Percentiles rank a stretch among this genome's conserved stretches.
These are phyloP conservation scores for Lamproptera curius DNA, from an alignment of 2,888 invertebrate species.

Conservation along the genomic window DNA sequence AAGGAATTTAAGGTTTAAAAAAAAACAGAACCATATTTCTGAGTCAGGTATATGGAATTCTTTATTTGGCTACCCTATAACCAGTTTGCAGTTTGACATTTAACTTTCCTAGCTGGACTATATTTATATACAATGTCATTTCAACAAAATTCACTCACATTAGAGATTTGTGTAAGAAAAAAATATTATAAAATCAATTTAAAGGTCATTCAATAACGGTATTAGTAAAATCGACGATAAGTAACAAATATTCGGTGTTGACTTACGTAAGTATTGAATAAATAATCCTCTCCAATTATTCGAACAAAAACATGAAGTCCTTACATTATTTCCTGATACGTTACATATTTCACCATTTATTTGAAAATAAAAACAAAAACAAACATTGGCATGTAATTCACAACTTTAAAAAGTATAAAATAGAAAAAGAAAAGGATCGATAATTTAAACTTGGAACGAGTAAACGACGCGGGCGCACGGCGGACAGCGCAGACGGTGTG, in stretches of 20 bases:
- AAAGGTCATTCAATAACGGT: too few relatives aligned
- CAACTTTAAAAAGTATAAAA: not conserved
- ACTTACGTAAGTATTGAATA: not conserved
- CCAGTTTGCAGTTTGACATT: constrained; percentile 16
- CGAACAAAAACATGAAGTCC: constrained; percentile 5
- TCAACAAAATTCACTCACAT: not conserved
- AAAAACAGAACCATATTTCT: constrained; percentile 8
- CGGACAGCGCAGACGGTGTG: constrained; percentile 44
- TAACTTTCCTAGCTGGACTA: constrained; percentile 6
- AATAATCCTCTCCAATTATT: constrained; percentile 6
- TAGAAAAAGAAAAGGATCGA: constrained; percentile 27
- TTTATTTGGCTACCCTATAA: constrained; percentile 19
- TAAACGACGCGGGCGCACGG: constrained; percentile 49
- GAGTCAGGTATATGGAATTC: constrained; percentile 18
- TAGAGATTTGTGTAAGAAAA: too few relatives aligned
- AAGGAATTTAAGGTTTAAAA: not conserved
- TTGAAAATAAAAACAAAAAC: too few relatives aligned
- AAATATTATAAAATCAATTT: too few relatives aligned
- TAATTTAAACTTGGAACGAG: constrained; percentile 32
- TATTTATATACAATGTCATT: not conserved
- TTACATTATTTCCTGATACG: constrained; percentile 5
- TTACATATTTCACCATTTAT: not conserved
- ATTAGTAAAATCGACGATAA: too few relatives aligned
- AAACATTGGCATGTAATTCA: too few relatives aligned
- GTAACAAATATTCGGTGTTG: too few relatives aligned